These are phyloP conservation scores for Syncerus caffer DNA, from an alignment of 2,797 vertebrate genomes.

Conservation along the genomic window DNA sequence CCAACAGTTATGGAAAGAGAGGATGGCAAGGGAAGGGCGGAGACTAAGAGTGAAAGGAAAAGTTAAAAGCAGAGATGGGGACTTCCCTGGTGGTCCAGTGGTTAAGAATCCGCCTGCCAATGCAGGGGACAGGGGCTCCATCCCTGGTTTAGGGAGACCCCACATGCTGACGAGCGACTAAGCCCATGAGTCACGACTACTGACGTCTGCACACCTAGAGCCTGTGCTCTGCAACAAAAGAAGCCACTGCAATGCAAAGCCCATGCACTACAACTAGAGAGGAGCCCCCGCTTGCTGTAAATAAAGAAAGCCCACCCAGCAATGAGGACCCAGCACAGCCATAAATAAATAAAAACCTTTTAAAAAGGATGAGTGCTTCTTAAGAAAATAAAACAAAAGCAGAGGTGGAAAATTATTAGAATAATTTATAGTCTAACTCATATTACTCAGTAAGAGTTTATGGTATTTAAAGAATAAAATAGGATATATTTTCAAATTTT, in stretches of 20 bases:
- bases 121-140: neutral
- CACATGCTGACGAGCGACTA: neutral
- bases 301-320: neutral
- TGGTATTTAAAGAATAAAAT: neutral
- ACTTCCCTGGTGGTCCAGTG: neutral
- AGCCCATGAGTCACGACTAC: neutral
- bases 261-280: rapidly evolving
- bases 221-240: neutral
- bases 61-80: neutral
- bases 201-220: neutral
- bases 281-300: neutral
- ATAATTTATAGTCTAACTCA: neutral
- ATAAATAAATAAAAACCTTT: neutral
- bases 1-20: neutral
- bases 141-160: neutral
- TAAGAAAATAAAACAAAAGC: neutral
- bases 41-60: neutral
- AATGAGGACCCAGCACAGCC: neutral
- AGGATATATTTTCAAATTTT: neutral
- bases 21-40: neutral
- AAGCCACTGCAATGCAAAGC: neutral
- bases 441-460: neutral
- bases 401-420: neutral
- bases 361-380: neutral
- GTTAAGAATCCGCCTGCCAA: neutral